Percentiles rank a stretch among this genome's conserved stretches.
These are phyloP conservation scores for Lycorma delicatula DNA, from an alignment of 1,140 invertebrate species.

Conservation along the genomic window DNA sequence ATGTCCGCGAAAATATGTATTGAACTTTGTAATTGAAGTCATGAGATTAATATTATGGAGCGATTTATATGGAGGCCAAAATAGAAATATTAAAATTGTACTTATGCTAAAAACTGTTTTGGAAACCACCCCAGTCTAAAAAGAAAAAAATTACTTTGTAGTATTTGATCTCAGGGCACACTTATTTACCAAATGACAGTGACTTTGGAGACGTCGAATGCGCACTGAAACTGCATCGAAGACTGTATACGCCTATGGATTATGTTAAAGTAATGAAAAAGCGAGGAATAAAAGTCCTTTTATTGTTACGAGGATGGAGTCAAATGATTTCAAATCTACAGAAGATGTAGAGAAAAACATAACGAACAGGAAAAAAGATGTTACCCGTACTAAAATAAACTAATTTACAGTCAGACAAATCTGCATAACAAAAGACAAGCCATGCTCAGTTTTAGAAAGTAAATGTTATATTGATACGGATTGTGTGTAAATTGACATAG, in stretches of 20 bases:
- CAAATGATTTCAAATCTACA: slow-evolving; percentile 5
- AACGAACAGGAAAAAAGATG: slow-evolving; percentile 9
- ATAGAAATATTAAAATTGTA: slow-evolving; percentile 11
- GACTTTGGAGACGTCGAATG: slow-evolving; percentile 21
- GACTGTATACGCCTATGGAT: slow-evolving; percentile 31
- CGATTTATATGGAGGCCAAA: slow-evolving; percentile 36
- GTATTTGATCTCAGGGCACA: slow-evolving; percentile 29
- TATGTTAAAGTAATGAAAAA: slow-evolving; percentile 31
- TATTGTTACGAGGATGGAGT: slow-evolving; percentile 7
- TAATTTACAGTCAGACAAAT: slow-evolving; percentile 10
- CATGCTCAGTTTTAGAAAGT: slow-evolving; percentile 10
- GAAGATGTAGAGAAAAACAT: slow-evolving; percentile 10
- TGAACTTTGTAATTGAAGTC: slow-evolving; percentile 19
- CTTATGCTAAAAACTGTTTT: slow-evolving; percentile 32
- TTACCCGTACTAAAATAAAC: slow-evolving; percentile 10
- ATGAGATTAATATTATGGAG: slow-evolving; percentile 34
- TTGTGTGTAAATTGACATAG: slow-evolving; percentile 11
- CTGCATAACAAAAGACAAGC: slow-evolving; percentile 3
- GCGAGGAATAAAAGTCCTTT: slow-evolving; percentile 27
- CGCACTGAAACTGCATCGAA: slow-evolving; percentile 30
- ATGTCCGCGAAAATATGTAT: slow-evolving; percentile 31
- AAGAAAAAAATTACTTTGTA: slow-evolving; percentile 28
- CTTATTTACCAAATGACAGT: slow-evolving; percentile 23
- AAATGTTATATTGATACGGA: background rate
- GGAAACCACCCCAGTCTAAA: too few species aligned